Evolutionary conservation across 2,113 vertebrate species (phyloP).

Genomic region (Laticauda colubrina): DNA sequence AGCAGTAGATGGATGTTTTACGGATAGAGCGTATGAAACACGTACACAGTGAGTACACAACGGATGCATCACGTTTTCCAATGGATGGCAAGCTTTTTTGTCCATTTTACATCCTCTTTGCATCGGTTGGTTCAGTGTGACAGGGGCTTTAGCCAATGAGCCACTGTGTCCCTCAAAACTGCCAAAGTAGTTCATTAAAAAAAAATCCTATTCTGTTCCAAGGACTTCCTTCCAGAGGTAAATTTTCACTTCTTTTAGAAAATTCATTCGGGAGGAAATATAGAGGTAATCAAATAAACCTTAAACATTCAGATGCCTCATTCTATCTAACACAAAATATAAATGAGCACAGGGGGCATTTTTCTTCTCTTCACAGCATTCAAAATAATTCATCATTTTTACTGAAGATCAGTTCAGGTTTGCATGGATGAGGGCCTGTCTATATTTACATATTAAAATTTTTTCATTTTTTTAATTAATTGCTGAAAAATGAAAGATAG

Average conservation of each 20-base stretch:
- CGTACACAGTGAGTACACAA: too few relatives aligned
- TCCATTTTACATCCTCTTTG: too few relatives aligned
- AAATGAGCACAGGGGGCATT: not conserved
- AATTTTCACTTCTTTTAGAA: not conserved
- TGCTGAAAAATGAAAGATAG: slow-evolving; percentile 41
- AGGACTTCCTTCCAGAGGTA: not conserved
- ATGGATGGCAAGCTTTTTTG: too few relatives aligned
- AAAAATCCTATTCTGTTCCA: not conserved
- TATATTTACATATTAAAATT: slow-evolving; percentile 6
- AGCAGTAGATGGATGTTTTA: too few relatives aligned
- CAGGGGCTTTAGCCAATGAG: too few relatives aligned
- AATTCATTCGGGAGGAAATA: not conserved
- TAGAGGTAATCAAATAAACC: not conserved
- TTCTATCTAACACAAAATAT: not conserved
- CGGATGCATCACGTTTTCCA: too few relatives aligned
- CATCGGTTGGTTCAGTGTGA: too few relatives aligned
- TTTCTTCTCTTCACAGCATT: not conserved
- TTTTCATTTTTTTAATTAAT: slow-evolving; percentile 63
- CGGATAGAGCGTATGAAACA: too few relatives aligned
- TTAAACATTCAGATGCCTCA: not conserved
- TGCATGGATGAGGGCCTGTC: not conserved
- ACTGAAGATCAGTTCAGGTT: not conserved
- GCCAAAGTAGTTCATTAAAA: not conserved
- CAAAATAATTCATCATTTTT: not conserved
- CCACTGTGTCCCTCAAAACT: too few relatives aligned